phyloP scores from a whole-genome alignment of 2,888 invertebrate species.

The Cryptocephalus moraei region DNA sequence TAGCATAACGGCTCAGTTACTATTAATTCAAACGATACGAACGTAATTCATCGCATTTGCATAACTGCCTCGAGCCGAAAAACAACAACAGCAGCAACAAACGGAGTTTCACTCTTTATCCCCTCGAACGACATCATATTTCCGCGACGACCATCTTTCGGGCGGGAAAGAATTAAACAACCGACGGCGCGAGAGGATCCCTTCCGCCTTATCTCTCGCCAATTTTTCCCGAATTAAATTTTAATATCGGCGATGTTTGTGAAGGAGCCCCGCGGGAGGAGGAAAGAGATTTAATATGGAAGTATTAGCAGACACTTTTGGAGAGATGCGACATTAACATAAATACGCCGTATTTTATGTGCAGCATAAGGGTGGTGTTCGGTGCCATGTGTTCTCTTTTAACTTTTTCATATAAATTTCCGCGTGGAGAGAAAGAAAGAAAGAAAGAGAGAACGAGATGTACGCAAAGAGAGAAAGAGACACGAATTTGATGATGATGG shows the following conservation, averaged over 20 bases:
- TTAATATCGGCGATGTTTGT: conserved; percentile 5
- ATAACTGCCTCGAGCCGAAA: too few relatives aligned
- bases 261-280: conserved; percentile 2
- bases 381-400: conserved; percentile 20
- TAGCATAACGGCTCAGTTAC: too few relatives aligned
- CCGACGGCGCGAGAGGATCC: not conserved
- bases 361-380: conserved; percentile 20
- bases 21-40: too few relatives aligned
- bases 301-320: conserved; percentile 21
- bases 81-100: too few relatives aligned
- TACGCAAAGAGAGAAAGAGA: too few relatives aligned
- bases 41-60: too few relatives aligned
- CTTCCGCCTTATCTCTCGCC: not conserved
- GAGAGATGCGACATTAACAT: conserved; percentile 16
- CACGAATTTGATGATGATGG: too few relatives aligned
- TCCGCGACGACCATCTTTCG: too few relatives aligned
- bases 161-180: too few relatives aligned
- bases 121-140: too few relatives aligned
- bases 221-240: conserved; percentile 2
- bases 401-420: conserved; percentile 12
- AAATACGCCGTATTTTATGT: conserved; percentile 23
- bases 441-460: too few relatives aligned
- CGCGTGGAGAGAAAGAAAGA: not conserved
- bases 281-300: conserved; percentile 21
- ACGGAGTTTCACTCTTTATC: too few relatives aligned